These are phyloP conservation scores for Calidris pugnax DNA, from an alignment of 2,113 vertebrate species.

Conservation along the genomic window DNA sequence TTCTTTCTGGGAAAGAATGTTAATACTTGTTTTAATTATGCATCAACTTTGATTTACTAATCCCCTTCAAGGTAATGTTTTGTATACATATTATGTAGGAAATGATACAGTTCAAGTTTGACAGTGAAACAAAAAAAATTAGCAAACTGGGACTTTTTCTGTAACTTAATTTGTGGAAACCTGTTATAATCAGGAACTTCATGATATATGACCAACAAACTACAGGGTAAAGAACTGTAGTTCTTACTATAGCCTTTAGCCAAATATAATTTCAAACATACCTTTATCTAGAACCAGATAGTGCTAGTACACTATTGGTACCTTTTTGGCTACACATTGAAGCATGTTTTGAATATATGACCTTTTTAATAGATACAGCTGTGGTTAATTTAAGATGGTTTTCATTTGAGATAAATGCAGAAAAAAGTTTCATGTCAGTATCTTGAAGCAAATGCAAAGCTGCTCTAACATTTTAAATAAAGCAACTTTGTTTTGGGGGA, in stretches of 20 bases:
- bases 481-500: neutral
- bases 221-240: neutral
- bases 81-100: neutral
- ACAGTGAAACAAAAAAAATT: neutral
- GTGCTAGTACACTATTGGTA: too few species aligned
- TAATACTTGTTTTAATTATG: slow-evolving; percentile 33
- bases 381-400: neutral
- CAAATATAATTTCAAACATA: neutral
- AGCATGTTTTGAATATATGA: neutral
- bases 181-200: neutral
- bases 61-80: neutral
- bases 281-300: neutral
- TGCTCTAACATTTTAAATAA: accelerated
- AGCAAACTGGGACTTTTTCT: neutral
- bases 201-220: neutral
- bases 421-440: neutral
- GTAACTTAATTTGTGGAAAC: neutral
- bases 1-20: neutral
- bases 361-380: neutral
- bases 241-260: neutral
- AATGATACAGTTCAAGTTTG: neutral
- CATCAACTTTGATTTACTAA: slow-evolving; percentile 2
- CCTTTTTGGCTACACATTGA: neutral
- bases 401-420: neutral
- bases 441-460: neutral